These are phyloP conservation scores for Xenus cinereus DNA, from an alignment of 2,113 vertebrate species.

Conservation along the genomic window DNA sequence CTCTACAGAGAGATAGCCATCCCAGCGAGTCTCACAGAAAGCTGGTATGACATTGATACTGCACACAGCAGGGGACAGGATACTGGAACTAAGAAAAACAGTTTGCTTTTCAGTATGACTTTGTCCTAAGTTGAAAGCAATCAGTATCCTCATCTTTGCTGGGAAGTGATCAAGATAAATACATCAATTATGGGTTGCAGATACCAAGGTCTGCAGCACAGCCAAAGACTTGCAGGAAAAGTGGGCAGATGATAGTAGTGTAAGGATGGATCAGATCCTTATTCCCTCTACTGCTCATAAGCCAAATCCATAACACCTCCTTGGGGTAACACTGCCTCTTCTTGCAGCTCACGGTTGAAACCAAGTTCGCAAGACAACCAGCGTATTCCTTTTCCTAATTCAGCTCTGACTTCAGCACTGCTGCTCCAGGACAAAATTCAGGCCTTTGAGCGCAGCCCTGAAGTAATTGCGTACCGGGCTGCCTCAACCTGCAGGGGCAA, in stretches of 20 bases:
- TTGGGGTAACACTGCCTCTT: neutral
- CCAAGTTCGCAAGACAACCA: neutral
- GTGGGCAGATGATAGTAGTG: rapidly evolving
- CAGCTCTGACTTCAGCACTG: neutral
- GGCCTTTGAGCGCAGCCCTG: neutral
- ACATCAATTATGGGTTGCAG: neutral
- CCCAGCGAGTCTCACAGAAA: neutral
- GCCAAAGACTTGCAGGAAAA: neutral
- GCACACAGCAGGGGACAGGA: neutral
- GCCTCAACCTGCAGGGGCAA: neutral
- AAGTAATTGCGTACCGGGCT: neutral
- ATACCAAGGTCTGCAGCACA: neutral
- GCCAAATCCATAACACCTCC: neutral
- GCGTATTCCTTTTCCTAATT: neutral
- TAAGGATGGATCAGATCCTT: neutral
- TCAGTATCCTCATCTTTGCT: neutral
- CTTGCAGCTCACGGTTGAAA: neutral
- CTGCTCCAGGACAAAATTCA: neutral
- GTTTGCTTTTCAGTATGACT: neutral
- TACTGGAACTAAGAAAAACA: neutral
- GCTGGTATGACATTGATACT: neutral
- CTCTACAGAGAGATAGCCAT: neutral
- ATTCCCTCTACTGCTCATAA: neutral
- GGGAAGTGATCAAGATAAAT: neutral
- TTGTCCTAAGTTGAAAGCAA: neutral